phyloP scores from a whole-genome alignment of 2,113 vertebrate species.

The Mesoclemmys tuberculata region DNA sequence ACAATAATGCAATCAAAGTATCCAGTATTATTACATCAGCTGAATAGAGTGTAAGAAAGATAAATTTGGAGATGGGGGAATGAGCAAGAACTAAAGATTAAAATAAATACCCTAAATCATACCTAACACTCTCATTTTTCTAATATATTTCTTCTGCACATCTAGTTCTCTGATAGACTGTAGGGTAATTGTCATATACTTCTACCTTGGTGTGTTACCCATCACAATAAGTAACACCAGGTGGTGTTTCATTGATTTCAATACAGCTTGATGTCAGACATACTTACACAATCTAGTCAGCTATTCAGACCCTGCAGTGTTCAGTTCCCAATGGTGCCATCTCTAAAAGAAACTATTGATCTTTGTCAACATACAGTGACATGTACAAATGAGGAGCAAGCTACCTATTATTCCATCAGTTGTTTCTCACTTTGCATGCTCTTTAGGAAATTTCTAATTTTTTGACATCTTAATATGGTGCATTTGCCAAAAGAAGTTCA shows the following conservation, averaged over 20 bases:
- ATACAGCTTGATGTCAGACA: neutral
- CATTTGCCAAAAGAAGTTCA: neutral
- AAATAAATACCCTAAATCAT: neutral
- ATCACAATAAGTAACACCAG: neutral
- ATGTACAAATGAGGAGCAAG: neutral
- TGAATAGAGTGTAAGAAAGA: neutral
- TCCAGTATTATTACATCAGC: neutral
- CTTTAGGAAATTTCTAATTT: neutral
- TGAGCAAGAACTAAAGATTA: neutral
- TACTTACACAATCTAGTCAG: neutral
- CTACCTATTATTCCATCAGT: neutral
- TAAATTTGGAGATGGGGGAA: neutral
- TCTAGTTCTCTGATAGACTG: neutral
- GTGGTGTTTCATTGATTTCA: neutral
- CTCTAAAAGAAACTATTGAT: conserved; percentile 19
- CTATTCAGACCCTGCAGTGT: neutral
- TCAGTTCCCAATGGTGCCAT: neutral
- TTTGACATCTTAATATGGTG: neutral
- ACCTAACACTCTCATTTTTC: neutral
- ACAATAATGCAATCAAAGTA: neutral
- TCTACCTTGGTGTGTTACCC: neutral
- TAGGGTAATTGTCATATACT: neutral
- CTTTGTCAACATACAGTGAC: neutral
- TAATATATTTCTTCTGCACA: neutral
- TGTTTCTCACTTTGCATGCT: conserved; percentile 1